Evolutionary conservation across 2,797 vertebrate genomes (phyloP).

Genomic region (Cyprinodon diabolis): DNA sequence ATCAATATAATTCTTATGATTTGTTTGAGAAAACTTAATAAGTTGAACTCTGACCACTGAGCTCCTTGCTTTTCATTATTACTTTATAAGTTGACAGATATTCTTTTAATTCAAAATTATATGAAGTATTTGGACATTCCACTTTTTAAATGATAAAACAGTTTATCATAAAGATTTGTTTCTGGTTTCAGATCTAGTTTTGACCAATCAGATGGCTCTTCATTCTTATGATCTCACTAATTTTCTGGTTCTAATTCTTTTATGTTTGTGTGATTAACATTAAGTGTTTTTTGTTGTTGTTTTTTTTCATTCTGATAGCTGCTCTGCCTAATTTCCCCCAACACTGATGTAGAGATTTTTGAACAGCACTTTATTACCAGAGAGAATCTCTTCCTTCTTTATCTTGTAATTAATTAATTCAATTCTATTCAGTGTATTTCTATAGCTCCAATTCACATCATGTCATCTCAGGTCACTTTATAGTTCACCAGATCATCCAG

Average conservation of each 20-base stretch:
- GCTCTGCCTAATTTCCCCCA: not conserved
- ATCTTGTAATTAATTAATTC: too few relatives aligned
- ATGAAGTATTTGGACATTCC: not conserved
- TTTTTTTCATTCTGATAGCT: not conserved
- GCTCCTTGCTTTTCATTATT: too few relatives aligned
- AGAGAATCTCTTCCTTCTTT: not conserved
- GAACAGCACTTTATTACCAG: not conserved
- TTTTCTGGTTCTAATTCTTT: not conserved
- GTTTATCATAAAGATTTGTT: not conserved
- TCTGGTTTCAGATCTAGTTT: not conserved
- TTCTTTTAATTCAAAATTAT: not conserved
- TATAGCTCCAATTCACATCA: too few relatives aligned
- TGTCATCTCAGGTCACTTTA: too few relatives aligned
- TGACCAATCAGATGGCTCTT: not conserved
- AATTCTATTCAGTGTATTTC: too few relatives aligned
- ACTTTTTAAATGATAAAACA: not conserved
- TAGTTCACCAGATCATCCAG: too few relatives aligned
- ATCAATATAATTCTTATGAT: not conserved
- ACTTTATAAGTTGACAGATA: not conserved
- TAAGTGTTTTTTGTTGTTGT: not conserved
- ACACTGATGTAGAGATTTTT: not conserved
- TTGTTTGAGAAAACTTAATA: not conserved
- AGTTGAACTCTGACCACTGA: not conserved
- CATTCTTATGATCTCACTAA: not conserved
- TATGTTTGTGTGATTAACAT: not conserved